Evolutionary conservation across 1,140 invertebrate species (phyloP), one percentile per base, ranked within the genome.

Genomic region (Ceratina australensis): DNA sequence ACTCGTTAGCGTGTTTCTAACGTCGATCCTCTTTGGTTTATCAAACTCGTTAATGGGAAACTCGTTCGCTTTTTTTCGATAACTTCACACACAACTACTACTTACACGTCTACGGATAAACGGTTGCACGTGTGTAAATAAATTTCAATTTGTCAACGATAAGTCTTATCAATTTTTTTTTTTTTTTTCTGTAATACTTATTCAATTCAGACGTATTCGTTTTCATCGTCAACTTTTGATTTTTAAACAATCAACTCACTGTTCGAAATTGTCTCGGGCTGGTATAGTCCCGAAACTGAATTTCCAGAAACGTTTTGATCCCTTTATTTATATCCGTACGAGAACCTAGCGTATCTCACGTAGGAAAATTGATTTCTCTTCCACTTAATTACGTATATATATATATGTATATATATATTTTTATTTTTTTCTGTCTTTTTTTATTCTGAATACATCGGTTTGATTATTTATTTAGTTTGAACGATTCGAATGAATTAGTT

Each of bases 1-100:
- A 54, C 59, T 61, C 26, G 28, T 63, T 49, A 52, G 20, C n/a
- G 28, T 71, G n/a, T 77, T 71, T 54, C 47, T 77, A 63, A 33
- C 68, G 52, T 56, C 66, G 66, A 71, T 50, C 50, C 50, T 77
- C 74, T 77, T 77, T 77, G 74, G 74, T 77, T 77, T 59, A 71
- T 66, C 66, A 42, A 71, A 77, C 74, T 61, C 71, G 71, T 49
- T 71, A 61, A 47, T 69, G 47, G 47, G 56, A 60, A 52, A 63
- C 52, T 61, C 56, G 15, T 69, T 63, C 42, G n/a, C 69, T 57
- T 61, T 33, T 42, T 42, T 42, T 8, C 5, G 33, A 42, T 42
- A 42, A 42, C 10, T 42, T 42, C 33, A 42, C 10, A 42, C 10
- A 10, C 33, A 42, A 42, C 33, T 42, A 42, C 64, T 71, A 77